Evolutionary conservation across 2,113 vertebrate genomes (phyloP).

Genomic region (Camelus bactrianus): DNA sequence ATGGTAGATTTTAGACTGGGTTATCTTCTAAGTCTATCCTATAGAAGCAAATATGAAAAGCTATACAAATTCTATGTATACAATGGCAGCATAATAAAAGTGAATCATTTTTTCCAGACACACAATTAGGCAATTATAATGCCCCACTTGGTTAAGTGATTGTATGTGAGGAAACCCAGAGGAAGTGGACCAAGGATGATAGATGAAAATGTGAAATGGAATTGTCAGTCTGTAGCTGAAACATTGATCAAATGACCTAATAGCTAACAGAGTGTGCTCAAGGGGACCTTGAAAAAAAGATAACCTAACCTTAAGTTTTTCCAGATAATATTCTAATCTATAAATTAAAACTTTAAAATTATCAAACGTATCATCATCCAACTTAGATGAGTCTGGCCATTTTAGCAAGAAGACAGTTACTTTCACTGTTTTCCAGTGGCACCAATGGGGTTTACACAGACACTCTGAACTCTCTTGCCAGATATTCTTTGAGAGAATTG

Average conservation of each 20-base stretch:
- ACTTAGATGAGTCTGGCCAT: background rate
- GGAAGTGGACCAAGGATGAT: constrained; percentile 82
- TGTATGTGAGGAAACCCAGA: constrained; percentile 78
- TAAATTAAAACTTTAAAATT: background rate
- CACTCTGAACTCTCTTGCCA: background rate
- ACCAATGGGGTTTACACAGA: background rate
- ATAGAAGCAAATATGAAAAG: background rate
- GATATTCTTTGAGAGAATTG: background rate
- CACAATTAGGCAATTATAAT: constrained; percentile 24
- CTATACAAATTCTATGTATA: background rate
- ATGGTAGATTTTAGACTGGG: background rate
- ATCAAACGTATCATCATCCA: background rate
- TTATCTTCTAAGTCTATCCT: background rate
- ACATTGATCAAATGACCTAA: constrained; percentile 83
- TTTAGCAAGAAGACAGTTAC: background rate
- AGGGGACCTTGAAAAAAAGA: constrained; percentile 52
- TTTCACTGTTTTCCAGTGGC: background rate
- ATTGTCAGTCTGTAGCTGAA: constrained; percentile 80
- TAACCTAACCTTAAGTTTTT: background rate
- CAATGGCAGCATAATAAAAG: background rate
- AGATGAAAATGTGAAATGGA: constrained; percentile 82
- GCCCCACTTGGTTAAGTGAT: constrained; percentile 45
- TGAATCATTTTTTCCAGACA: constrained; percentile 14
- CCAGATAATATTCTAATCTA: background rate
- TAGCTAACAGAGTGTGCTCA: constrained; percentile 54